These are phyloP conservation scores for Podocnemis expansa DNA, from an alignment of 2,113 vertebrate genomes.

Conservation along the genomic window DNA sequence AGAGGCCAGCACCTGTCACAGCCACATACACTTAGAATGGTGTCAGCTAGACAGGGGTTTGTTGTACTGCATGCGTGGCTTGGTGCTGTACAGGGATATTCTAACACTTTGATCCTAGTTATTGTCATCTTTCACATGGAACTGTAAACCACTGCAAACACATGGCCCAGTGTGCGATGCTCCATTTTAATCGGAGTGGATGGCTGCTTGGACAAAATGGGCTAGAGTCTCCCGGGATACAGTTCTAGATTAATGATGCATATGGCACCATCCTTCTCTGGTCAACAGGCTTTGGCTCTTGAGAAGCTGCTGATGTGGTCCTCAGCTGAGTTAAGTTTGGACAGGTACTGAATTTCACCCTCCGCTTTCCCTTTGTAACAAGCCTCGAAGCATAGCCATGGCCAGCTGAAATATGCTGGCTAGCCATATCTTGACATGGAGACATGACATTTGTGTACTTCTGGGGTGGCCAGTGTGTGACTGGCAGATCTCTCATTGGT, in stretches of 20 bases:
- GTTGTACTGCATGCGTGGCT: accelerated
- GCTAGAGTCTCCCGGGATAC: accelerated
- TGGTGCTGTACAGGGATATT: accelerated
- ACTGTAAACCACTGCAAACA: accelerated
- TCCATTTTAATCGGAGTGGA: accelerated
- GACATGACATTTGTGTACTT: not conserved
- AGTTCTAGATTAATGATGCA: accelerated
- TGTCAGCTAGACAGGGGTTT: not conserved
- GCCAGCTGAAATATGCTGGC: accelerated
- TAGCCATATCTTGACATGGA: not conserved
- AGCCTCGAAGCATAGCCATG: accelerated
- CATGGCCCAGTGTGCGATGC: accelerated
- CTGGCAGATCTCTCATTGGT: not conserved
- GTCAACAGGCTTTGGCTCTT: accelerated
- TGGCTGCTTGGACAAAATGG: not conserved
- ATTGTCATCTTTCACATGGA: accelerated
- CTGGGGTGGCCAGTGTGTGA: not conserved
- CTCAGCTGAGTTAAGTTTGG: not conserved
- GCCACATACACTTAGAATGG: accelerated
- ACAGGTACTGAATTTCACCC: accelerated
- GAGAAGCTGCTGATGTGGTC: accelerated
- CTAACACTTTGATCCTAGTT: accelerated
- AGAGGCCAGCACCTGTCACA: accelerated
- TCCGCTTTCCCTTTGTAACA: accelerated
- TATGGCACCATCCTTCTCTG: accelerated